phyloP scores from a whole-genome alignment of 2,113 vertebrate species.

The Loxodonta africana region DNA sequence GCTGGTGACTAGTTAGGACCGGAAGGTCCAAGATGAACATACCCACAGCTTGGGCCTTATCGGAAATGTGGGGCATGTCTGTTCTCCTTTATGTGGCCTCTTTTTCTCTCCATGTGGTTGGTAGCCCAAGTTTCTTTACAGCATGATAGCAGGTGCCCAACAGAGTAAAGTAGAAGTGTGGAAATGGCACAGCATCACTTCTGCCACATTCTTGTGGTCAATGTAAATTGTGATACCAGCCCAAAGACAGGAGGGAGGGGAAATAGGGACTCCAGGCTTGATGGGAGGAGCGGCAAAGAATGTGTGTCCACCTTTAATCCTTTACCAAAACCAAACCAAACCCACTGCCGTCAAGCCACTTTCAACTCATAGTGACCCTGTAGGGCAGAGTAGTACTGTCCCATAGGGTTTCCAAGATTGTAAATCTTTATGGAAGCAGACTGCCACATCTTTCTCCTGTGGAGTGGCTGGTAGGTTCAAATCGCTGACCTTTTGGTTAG shows the following conservation, averaged over 20 bases:
- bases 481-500: too few species aligned
- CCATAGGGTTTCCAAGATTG: too few species aligned
- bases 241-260: conserved; percentile 16
- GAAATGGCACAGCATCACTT: background rate
- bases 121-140: background rate
- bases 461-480: too few species aligned
- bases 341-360: too few species aligned
- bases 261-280: background rate
- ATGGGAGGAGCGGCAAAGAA: background rate
- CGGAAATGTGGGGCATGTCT: background rate
- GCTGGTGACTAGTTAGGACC: background rate
- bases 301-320: background rate
- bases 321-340: too few species aligned
- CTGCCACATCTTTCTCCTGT: too few species aligned
- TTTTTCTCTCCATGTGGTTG: background rate
- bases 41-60: background rate
- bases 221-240: background rate
- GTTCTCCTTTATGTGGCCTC: background rate
- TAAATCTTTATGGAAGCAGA: too few species aligned
- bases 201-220: background rate
- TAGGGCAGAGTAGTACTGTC: too few species aligned
- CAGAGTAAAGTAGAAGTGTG: background rate
- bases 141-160: background rate
- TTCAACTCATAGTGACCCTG: too few species aligned
- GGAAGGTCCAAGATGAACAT: background rate